Evolutionary conservation across 2,888 invertebrate genomes (phyloP), one percentile per base, ranked within the genome.

Genomic region (Crepidodera aurea): DNA sequence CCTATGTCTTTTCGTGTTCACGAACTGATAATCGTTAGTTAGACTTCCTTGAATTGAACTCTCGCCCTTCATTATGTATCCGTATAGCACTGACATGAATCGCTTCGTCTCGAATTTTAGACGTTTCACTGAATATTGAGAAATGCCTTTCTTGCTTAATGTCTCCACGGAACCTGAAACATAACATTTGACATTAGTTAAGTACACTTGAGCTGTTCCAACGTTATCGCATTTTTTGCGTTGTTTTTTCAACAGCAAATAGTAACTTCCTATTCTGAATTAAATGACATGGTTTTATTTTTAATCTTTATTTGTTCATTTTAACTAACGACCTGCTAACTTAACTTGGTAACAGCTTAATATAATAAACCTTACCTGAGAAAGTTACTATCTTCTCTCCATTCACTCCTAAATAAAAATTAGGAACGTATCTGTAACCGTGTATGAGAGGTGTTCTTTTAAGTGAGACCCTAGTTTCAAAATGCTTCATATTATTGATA

Each of bases 91-190:
- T 46, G 92, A 91, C 57, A 87, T 87, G 0, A 93, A 81, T 67
- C 89, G 87, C 72, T 90, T 92, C 0, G 93, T 93, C 81, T 90
- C 88, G 75, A 93, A 93, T 50, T 88, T 88, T 7, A 91, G 79
- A 25, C 48, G 44, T 64, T 89, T 85, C 6, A 93, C 86, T 68
- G 92, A 91, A 74, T 89, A 90, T 75, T 93, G 93, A 0, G 88
- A 88, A 16, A 92, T 86, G 1, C 90, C 90, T 67, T 85, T 87
- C 78, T 90, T 90, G 37, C 85, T 84, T 8, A 86, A 84, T 64
- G 84, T 84, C 70, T 85, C 84, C 12, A 90, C 79, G 0, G 83
- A 82, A 46, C 89, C 89, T 86, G 72, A 62, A 78, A 78, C 29
- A 32, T 16, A 53, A 51, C 19, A 51, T 34, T 44, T 44, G 44